phyloP scores from a whole-genome alignment of 1,140 invertebrate genomes.

The Cotesia glomerata region DNA sequence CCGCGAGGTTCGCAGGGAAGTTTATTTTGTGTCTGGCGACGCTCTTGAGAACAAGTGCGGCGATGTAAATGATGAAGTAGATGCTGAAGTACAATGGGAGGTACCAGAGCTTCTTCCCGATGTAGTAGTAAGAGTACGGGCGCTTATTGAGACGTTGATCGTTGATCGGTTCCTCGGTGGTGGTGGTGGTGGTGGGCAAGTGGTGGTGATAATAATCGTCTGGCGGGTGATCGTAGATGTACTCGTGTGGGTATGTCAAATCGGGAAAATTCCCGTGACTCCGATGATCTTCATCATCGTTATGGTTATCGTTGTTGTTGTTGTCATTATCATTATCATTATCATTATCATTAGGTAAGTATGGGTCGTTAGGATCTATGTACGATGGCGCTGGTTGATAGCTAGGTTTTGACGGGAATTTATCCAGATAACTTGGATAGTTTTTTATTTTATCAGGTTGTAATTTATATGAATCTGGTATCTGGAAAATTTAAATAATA shows the following conservation, averaged over 20 bases:
- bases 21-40: slow-evolving; percentile 77
- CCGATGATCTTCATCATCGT: slow-evolving; percentile 46
- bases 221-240: slow-evolving; percentile 54
- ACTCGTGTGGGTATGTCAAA: slow-evolving; percentile 47
- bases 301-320: slow-evolving; percentile 43
- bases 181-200: slow-evolving; percentile 53
- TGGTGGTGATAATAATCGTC: slow-evolving; percentile 55
- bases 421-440: slow-evolving; percentile 33
- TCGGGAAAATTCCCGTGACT: slow-evolving; percentile 33
- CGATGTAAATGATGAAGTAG: slow-evolving; percentile 83
- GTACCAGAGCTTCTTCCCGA: slow-evolving; percentile 83
- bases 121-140: slow-evolving; percentile 80
- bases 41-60: slow-evolving; percentile 78
- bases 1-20: slow-evolving; percentile 54
- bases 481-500: slow-evolving; percentile 19
- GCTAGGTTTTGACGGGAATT: slow-evolving; percentile 40
- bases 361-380: slow-evolving; percentile 26
- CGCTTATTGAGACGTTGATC: slow-evolving; percentile 73
- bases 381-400: slow-evolving; percentile 36
- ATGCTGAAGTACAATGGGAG: slow-evolving; percentile 82
- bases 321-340: too few species aligned
- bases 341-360: slow-evolving; percentile 52
- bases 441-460: slow-evolving; percentile 26
- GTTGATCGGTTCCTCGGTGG: slow-evolving; percentile 61
- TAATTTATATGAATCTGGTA: slow-evolving; percentile 33